Evolutionary conservation across 2,113 vertebrate species (phyloP), one percentile per base, ranked within the genome.

Genomic region (Globicephala melas): DNA sequence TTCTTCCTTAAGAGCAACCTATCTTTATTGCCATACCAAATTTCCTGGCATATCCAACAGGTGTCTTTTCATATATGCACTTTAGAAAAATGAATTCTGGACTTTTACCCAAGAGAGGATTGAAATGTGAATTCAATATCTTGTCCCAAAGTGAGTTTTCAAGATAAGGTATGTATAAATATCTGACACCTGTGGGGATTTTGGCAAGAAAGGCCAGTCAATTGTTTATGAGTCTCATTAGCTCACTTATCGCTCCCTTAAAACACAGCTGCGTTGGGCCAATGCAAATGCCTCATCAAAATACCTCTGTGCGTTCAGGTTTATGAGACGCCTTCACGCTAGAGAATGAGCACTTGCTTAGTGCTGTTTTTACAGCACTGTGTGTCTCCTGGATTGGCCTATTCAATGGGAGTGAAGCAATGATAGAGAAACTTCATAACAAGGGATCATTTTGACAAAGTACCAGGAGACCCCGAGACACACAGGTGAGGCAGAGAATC

Each of bases 121-220:
- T 73, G 84, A 94, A 95, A 76, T 53, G 20, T 71, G 47, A 89
- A 76, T 92, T 90, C 28, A 81, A 3, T 58, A 71, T 53, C n/a
- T 95, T 94, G 38, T 74, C n/a, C 58, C n/a, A 44, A 92, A 82
- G 14, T 60, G 80, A 91, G 58, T 96, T 86, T 94, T 89, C 63
- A 82, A 94, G 62, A 36, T 71, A 53, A 92, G 89, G 20, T 80
- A 4, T 36, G 3, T 31, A 13, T 84, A 13, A 77, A 63, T 38
- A 14, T 79, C 53, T 86, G 33, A 80, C 18, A 36, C 18, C 67
- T 93, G 53, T 44, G 62, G 18, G n/a, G 44, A 88, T 21, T 93
- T 88, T 65, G 25, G 65, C 60, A 88, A 67, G 74, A 93, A 94
- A 53, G 1, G 4, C 81, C 21, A 89, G 74, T 26, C 6, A 70